Percentiles rank a stretch among this genome's conserved stretches.
Conservation (phyloP, 2,888 invertebrate species). For the Drosophila siamana region DNA sequence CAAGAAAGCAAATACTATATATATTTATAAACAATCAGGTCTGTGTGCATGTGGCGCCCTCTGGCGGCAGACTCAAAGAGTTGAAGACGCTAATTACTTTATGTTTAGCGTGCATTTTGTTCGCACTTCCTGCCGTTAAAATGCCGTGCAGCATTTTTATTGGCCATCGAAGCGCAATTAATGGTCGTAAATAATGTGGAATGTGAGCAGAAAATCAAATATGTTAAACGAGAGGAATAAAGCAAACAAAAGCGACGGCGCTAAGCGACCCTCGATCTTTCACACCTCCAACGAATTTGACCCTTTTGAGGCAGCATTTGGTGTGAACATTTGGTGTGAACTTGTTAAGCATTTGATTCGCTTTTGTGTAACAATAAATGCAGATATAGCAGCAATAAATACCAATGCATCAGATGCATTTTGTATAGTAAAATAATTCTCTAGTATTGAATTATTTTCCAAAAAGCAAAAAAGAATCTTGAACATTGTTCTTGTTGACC, state of each 20-base stretch:
- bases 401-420: no score
- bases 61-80: constrained; percentile 55
- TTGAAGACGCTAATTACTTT: constrained; percentile 66
- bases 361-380: neutral
- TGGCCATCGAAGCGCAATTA: constrained; percentile 77
- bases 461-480: neutral
- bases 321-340: constrained; percentile 73
- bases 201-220: constrained; percentile 17
- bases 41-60: constrained; percentile 58
- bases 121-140: constrained; percentile 78
- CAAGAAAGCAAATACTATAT: no score
- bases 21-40: constrained; percentile 1
- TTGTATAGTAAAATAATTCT: accelerated
- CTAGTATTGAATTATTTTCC: neutral
- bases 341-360: constrained; percentile 34
- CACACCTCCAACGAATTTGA: constrained; percentile 45
- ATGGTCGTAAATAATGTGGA: constrained; percentile 63
- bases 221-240: constrained; percentile 1
- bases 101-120: constrained; percentile 56
- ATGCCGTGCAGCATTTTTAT: constrained; percentile 66
- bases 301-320: constrained; percentile 25
- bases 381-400: no score
- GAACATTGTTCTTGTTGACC: constrained; percentile 59
- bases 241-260: constrained; percentile 51
- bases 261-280: constrained; percentile 65